Conservation (phyloP, 2,888 invertebrate species). For the Nomada ruficornis region DNA sequence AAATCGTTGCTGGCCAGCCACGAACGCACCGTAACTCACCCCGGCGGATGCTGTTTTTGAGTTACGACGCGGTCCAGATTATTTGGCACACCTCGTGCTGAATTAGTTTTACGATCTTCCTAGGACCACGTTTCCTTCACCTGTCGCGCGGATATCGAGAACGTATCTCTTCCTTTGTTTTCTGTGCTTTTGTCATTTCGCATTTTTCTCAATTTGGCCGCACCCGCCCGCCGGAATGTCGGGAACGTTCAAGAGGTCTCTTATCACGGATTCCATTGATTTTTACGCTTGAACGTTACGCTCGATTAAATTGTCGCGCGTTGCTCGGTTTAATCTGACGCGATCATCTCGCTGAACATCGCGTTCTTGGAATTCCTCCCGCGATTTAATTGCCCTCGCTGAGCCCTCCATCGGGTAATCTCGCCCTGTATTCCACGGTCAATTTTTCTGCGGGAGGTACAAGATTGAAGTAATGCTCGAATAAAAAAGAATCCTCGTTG, state of each 20-base stretch:
- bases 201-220: neutral
- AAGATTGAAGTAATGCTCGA: neutral
- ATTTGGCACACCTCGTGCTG: slow-evolving; percentile 31
- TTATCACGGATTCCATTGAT: neutral
- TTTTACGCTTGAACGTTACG: neutral
- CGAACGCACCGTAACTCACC: slow-evolving; percentile 16
- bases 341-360: neutral
- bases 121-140: neutral
- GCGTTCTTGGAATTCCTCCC: neutral
- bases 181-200: neutral
- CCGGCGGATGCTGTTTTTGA: slow-evolving; percentile 26
- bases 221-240: neutral
- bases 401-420: neutral
- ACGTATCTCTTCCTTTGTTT: neutral
- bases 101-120: slow-evolving; percentile 39
- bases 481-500: no score
- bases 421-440: neutral
- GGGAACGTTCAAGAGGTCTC: neutral
- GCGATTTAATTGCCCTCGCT: neutral
- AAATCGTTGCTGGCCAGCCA: slow-evolving; percentile 10
- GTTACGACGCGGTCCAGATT: slow-evolving; percentile 44
- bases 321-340: slow-evolving; percentile 18
- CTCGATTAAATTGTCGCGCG: slow-evolving; percentile 9
- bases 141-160: neutral
- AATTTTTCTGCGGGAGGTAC: slow-evolving; percentile 12